A percentile compares a stretch with the other conserved stretches of the same genome.
Conservation (phyloP, 23 tunicate genomes). For the Styela plicata region DNA sequence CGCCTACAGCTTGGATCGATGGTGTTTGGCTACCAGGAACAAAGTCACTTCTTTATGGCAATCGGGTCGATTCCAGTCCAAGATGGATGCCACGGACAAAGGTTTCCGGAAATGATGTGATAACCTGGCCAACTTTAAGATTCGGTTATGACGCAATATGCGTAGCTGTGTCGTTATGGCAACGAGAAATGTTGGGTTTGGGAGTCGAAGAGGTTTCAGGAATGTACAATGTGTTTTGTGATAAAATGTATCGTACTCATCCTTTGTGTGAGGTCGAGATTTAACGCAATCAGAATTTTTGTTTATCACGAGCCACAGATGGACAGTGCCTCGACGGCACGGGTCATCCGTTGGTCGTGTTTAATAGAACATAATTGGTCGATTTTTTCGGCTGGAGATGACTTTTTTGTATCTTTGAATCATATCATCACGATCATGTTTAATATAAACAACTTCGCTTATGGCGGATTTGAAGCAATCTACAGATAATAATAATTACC, state of each 20-base stretch:
- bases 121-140: conserved; percentile 40
- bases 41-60: conserved; percentile 22
- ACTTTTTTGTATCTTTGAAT: too few relatives aligned
- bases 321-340: too few relatives aligned
- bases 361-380: too few relatives aligned
- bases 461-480: too few relatives aligned
- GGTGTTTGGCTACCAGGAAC: conserved; percentile 48
- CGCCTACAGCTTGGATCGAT: conserved; percentile 64
- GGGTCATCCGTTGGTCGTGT: too few relatives aligned
- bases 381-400: too few relatives aligned
- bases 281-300: neutral
- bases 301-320: too few relatives aligned
- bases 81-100: conserved; percentile 53
- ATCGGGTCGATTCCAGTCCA: conserved; percentile 27
- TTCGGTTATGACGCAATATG: conserved; percentile 50
- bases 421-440: too few relatives aligned
- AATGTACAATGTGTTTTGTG: conserved; percentile 56
- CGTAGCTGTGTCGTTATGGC: conserved; percentile 52
- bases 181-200: neutral
- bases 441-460: too few relatives aligned
- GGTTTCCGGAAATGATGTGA: conserved; percentile 18
- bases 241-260: conserved; percentile 43
- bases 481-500: too few relatives aligned
- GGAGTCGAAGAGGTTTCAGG: conserved; percentile 30
- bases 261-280: conserved; percentile 52